phyloP scores from a whole-genome alignment of 2,113 vertebrate species.

The Hippocampus abdominalis region DNA sequence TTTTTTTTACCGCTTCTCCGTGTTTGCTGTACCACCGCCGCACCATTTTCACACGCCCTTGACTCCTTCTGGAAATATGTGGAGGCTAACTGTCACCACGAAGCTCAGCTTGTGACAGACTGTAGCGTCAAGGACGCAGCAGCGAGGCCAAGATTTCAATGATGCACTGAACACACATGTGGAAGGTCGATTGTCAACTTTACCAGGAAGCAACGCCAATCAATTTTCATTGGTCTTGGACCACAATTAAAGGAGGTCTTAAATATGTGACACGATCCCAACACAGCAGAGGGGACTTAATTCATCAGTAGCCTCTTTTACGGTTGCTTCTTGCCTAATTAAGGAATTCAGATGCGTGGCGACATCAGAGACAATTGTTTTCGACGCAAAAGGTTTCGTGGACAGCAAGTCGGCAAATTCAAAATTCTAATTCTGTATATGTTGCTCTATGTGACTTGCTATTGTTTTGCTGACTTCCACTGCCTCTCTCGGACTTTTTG shows the following conservation, averaged over 20 bases:
- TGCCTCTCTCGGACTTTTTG: no score
- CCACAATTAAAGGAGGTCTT: background rate
- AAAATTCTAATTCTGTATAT: no score
- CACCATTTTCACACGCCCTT: slow-evolving; percentile 2
- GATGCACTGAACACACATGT: background rate
- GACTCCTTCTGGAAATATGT: slow-evolving; percentile 21
- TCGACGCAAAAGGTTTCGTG: background rate
- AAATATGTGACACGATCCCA: background rate
- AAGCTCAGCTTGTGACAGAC: background rate
- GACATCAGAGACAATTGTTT: background rate
- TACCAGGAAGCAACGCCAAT: background rate
- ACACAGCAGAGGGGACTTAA: background rate
- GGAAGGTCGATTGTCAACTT: background rate
- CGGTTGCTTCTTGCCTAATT: no score
- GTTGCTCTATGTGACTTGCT: no score
- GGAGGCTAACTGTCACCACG: slow-evolving; percentile 32
- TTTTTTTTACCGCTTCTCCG: slow-evolving; percentile 4
- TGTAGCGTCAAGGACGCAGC: slow-evolving; percentile 23
- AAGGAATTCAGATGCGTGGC: no score
- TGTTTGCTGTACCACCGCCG: slow-evolving; percentile 27
- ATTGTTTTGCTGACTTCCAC: no score
- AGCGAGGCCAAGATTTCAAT: slow-evolving; percentile 45
- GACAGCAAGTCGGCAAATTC: no score
- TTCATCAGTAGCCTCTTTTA: background rate
- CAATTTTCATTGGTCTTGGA: background rate